Conservation (phyloP, 2,113 vertebrate genomes). For the Anoura caudifer region DNA sequence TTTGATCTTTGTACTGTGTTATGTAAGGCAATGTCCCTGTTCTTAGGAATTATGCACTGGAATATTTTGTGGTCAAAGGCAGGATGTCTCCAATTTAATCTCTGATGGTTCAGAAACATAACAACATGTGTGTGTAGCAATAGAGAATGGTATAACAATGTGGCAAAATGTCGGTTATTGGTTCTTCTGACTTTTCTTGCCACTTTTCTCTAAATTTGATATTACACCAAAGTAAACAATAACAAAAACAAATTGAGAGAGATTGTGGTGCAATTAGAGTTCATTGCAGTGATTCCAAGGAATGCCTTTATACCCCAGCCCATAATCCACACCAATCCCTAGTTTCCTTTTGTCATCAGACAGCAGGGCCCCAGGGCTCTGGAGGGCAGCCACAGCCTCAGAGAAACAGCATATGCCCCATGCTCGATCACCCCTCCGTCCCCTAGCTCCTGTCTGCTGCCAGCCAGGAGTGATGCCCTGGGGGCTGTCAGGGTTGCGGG, state of each 20-base stretch:
- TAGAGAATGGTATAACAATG: neutral
- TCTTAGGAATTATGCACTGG: neutral
- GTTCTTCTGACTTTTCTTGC: neutral
- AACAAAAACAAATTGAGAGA: neutral
- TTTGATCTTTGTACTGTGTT: neutral
- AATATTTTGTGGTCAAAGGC: neutral
- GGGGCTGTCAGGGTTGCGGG: neutral
- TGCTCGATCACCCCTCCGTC: neutral
- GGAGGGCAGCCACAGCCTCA: neutral
- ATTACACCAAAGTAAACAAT: neutral
- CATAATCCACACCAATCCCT: neutral
- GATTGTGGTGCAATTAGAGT: neutral
- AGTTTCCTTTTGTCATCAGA: neutral
- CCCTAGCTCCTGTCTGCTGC: neutral
- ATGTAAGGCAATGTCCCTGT: neutral
- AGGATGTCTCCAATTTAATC: neutral
- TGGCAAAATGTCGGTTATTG: neutral
- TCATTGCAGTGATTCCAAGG: neutral
- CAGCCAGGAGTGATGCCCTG: neutral
- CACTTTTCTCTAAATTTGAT: neutral
- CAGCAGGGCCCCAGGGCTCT: neutral
- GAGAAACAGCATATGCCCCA: neutral
- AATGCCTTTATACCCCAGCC: neutral
- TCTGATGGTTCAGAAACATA: constrained; percentile 17
- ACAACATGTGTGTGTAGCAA: rapidly evolving